Base-by-base conservation (phyloP, 30 jellyfish, hydroid and myxozoan species). In the Aurelia aurita region DNA sequence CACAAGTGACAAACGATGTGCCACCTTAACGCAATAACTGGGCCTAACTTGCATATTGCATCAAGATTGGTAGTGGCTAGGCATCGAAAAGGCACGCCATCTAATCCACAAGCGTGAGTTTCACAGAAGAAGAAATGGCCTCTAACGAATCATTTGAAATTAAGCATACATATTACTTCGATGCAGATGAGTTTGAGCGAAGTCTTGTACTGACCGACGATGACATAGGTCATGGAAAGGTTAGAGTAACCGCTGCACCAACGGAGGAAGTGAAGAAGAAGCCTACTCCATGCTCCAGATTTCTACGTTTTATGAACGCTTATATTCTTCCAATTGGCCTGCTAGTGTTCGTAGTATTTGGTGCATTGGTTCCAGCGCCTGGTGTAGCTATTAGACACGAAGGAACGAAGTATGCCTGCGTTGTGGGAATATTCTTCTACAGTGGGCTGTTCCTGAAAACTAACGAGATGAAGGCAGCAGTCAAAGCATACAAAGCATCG, bases 361-460 rank as follows among this genome's bases (percentile, higher is more conserved):
- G 99, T 15, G 92, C 90, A 19, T 72, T 89, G n/a, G 90, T 89
- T 4, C 99, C 99, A 23, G 73, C 72, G 54, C 90, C 94, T 14
- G 99, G 99, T 1, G 89, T 80, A 11, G 86, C 93, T 10, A 83
- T 94, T 31, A 63, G 82, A 34, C 97, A 89, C 69, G 28, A 82
- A 71, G 96, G 90, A n/a, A 89, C 97, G 57, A 66, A 61, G 26
- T 94, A 84, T 65, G 57, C 89, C 46, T 89, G 97, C 62, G 92
- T 94, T 26, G 74, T 89, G 72, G 95, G 95, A 27, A 89, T 94
- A 32, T 94, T 94, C 78, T 61, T 89, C 68, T 72, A 80, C 67
- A 89, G 97, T 85, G 99, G 99, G 5, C 86, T 94, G 34, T 94
- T 82, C 45, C 64, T 94, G 68, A 78, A 74, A n/a, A 88, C 99